Evolutionary conservation across 2,113 vertebrate species (phyloP), one percentile per base, ranked within the genome.

Genomic region (Actinemys pallida): DNA sequence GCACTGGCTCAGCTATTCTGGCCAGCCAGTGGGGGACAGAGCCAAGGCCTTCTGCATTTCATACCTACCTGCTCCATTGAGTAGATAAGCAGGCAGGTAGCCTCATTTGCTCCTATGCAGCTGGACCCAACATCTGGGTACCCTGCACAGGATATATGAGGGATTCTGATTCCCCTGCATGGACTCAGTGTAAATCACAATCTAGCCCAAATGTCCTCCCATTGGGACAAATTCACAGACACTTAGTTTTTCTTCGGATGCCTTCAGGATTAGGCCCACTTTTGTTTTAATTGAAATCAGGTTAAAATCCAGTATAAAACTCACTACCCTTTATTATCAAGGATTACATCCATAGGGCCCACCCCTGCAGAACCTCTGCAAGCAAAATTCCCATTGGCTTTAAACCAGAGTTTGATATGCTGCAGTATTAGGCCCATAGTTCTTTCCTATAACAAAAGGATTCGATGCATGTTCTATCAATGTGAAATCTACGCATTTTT

Each of bases 61-160:
- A 22, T 50, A 54, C 57, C 17, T 50, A 5, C 31, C 53, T 76
- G 78, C 27, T 47, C 65, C 57, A 57, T 1, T 6, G 25, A 65
- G 17, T 3, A 7, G 1, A 25, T 4, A 25, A 10, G 31, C 16
- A 50, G 57, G 42, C 10, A 20, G 89, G 75, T 0, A 10, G 69
- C 13, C 35, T 31, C 79, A 39, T 16, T 87, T 76, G 42, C 72
- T 42, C n/a, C 1, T 27, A 52, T 35, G 25, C 9, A 13, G 42
- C 8, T 49, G 17, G 31, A 22, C 45, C 47, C 31, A 1, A 72
- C 35, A 72, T 72, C n/a, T 39, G n/a, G 65, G 19, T 22, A 72
- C 47, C 39, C 0, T 11, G 75, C n/a, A 42, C 9, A 35, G 75
- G 35, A 1, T 5, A 0, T 0, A 11, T 3, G 17, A 92, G 25